Base-by-base conservation (phyloP, 1,140 invertebrate genomes). In the Phymorhynchus buccinoides region DNA sequence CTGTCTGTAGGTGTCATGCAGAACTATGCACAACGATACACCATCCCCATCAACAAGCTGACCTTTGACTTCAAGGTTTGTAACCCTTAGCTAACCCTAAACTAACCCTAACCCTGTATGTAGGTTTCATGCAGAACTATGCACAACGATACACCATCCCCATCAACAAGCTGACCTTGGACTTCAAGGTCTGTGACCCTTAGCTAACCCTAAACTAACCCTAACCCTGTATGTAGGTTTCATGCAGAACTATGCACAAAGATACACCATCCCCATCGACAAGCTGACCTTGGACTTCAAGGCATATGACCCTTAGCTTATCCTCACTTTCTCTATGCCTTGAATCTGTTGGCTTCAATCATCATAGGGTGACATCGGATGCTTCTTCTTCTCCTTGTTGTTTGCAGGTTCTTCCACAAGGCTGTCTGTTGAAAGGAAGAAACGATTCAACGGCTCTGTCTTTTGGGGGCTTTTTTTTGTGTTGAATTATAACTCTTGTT, bases 241-340 rank as follows among this genome's bases (percentile, higher is more conserved):
- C 41, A 93, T 92, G 89, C 93, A 94, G 88, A 94, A 94, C 86
- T 94, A 91, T 89, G 93, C 93, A 80, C 89, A 93, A 68, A 94
- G 93, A 87, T 93, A 93, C 87, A 93, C 93, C n/a, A 93, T 94
- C 71, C 93, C 93, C 35, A 94, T 94, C 83, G 93, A 94, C 89
- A 92, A 90, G 56, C 88, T 94, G 41, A 91, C 88, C 35, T 94
- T 93, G 89, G 93, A 94, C 82, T 94, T 93, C 89, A 87, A 93
- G 89, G 91, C 93, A 6, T 14, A n/a, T 66, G 62, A 6, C 7
- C 22, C 3, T 30, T 1, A 16, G 41, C 27, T n/a, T n/a, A n/a
- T n/a, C n/a, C n/a, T n/a, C n/a, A n/a, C n/a, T n/a, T n/a, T n/a
- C 7, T 27, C 6, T 6, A 35, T 0, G n/a, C n/a, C n/a, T n/a